Conservation (phyloP, 2,888 invertebrate genomes). For the Taenaris catops region DNA sequence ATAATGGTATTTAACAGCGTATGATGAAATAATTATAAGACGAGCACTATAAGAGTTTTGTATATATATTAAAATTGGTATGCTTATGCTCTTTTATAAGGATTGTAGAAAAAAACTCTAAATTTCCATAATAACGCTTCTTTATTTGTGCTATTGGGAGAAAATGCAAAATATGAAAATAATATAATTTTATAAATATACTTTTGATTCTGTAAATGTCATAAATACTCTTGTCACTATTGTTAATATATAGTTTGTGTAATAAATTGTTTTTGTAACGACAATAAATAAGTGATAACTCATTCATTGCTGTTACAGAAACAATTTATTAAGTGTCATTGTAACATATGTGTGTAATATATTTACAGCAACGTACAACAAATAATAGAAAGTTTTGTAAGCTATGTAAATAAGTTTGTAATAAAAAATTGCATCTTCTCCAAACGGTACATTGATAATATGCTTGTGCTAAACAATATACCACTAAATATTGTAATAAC, state of each 20-base stretch:
- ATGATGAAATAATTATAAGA: constrained; percentile 20
- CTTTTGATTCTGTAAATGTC: no score
- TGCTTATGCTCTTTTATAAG: constrained; percentile 58
- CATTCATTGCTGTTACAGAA: no score
- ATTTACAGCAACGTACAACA: no score
- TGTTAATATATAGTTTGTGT: no score
- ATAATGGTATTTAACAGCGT: constrained; percentile 23
- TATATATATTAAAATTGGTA: constrained; percentile 76
- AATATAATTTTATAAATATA: not conserved
- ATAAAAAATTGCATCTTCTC: constrained; percentile 20
- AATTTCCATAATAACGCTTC: constrained; percentile 48
- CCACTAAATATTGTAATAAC: constrained; percentile 33
- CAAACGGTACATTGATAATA: constrained; percentile 16
- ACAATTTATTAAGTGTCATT: no score
- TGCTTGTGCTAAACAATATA: constrained; percentile 30
- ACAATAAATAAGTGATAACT: no score
- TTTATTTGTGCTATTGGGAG: constrained; percentile 19
- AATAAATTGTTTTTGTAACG: no score
- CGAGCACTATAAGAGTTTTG: constrained; percentile 60
- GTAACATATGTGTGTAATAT: no score
- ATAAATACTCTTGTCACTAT: no score
- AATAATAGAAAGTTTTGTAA: constrained; percentile 5
- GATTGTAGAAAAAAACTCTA: constrained; percentile 55
- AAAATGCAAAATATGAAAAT: constrained; percentile 27
- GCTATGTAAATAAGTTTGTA: constrained; percentile 1